Base-by-base conservation (phyloP, 2,888 invertebrate genomes). In the Ariolimax columbianus region DNA sequence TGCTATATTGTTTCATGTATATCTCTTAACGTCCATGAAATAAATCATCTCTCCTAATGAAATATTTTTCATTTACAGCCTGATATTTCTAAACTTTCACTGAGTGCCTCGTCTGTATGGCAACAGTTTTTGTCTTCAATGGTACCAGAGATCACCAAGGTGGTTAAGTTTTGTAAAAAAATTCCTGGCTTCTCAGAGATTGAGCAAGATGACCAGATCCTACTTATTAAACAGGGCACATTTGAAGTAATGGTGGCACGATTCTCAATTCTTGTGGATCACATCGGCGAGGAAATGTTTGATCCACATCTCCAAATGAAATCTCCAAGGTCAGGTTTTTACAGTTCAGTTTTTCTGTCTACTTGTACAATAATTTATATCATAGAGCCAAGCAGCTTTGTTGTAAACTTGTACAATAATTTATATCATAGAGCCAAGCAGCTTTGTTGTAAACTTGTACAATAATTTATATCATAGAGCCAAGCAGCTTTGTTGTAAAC, bases 121-220 rank as follows among this genome's bases (percentile, higher is more conserved):
- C 88, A 92, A 55, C 89, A 91, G 82, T 94, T 94, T 85, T 88
- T 93, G 9, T 84, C 88, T 9, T 91, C 90, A 84, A 92, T 94
- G 92, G 93, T 93, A 38, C 93, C 93, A 26, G 93, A 93, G 84
- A 94, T 94, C 70, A 93, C 92, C 30, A 88, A 92, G 47, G 93
- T 93, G 43, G 93, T 94, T 77, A 91, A 91, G 84, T 94, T 94
- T 90, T 93, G 93, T 87, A 94, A 94, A 83, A 90, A 92, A 82
- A 89, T 94, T 77, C 93, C 94, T 77, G 94, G 93, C 92, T 87
- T 82, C 59, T 77, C 66, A n/a, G 82, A 85, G 51, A 77, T 85
- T 91, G 88, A 89, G 17, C 91, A 93, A 83, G 92, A 93, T 14
- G 94, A 94, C 87, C 94, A 94, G 90, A 93, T 94, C n/a, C 88